These are phyloP conservation scores for Epicauta chinensis DNA, from an alignment of 1,140 invertebrate genomes.

Conservation along the genomic window DNA sequence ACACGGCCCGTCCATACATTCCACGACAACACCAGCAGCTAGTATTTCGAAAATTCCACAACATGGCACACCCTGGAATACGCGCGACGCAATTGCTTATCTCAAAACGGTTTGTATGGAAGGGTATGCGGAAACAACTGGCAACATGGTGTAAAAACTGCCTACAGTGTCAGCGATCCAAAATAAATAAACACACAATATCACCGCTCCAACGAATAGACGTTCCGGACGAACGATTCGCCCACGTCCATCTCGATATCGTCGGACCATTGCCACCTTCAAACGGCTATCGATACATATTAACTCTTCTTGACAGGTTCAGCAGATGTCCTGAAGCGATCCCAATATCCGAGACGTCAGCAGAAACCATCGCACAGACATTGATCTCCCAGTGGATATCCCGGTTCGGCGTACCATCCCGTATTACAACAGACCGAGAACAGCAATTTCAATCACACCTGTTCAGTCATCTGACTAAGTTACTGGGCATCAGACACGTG, in stretches of 20 bases:
- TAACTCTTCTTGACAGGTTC: constrained; percentile 45
- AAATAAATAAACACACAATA: constrained; percentile 17
- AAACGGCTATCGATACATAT: constrained; percentile 35
- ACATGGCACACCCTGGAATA: constrained; percentile 35
- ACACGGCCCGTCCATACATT: constrained; percentile 21
- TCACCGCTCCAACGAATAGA: constrained; percentile 6
- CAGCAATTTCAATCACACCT: constrained; percentile 37
- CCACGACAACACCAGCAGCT: constrained; percentile 22
- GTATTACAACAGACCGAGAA: constrained; percentile 43
- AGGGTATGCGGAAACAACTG: constrained; percentile 17
- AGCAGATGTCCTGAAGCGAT: constrained; percentile 44
- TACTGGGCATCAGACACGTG: constrained; percentile 3
- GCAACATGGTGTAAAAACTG: constrained; percentile 18
- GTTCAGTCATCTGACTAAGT: neutral
- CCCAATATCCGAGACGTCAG: constrained; percentile 37
- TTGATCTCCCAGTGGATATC: constrained; percentile 35
- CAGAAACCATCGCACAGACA: constrained; percentile 31
- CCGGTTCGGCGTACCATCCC: constrained; percentile 37
- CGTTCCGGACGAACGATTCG: constrained; percentile 10
- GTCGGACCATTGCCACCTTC: constrained; percentile 43
- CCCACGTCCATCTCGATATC: constrained; percentile 47
- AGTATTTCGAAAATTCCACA: constrained; percentile 34
- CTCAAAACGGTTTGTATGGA: constrained; percentile 24
- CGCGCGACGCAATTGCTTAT: constrained; percentile 36
- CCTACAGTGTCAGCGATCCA: constrained; percentile 21